Evolutionary conservation across 2,797 vertebrate genomes (phyloP).

Genomic region (Cebuella pygmaea): DNA sequence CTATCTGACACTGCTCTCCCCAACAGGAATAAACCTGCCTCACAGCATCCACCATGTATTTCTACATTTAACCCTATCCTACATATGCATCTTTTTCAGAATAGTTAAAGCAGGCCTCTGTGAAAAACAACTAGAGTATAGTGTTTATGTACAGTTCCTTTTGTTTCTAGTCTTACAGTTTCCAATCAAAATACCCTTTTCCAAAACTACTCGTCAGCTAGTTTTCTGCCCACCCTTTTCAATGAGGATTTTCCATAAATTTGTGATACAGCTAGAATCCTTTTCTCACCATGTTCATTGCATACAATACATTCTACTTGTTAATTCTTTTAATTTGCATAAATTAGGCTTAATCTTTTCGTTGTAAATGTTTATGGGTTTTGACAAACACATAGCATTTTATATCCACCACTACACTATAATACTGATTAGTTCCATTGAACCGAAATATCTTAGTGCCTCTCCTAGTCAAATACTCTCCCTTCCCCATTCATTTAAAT

Average conservation of each 20-base stretch:
- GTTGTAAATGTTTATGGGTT: not conserved
- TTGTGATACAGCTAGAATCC: not conserved
- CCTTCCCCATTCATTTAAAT: not conserved
- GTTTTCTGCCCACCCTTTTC: not conserved
- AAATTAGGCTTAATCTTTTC: not conserved
- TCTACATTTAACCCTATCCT: not conserved
- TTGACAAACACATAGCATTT: not conserved
- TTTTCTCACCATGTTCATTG: not conserved
- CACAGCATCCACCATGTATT: not conserved
- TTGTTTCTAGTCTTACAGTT: not conserved
- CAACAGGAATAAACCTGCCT: not conserved
- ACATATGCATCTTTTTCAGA: not conserved
- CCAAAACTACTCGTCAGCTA: not conserved
- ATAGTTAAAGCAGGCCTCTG: not conserved
- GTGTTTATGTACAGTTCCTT: not conserved
- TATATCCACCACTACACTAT: not conserved
- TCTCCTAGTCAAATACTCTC: not conserved
- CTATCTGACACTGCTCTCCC: not conserved
- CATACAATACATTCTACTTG: not conserved
- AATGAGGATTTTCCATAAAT: not conserved
- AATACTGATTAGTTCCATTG: not conserved
- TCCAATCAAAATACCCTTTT: not conserved
- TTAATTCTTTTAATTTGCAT: not conserved
- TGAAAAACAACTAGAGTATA: not conserved
- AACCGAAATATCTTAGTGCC: not conserved